Evolutionary conservation across 1,140 invertebrate genomes (phyloP).

Genomic region (Aradophagus sp.): DNA sequence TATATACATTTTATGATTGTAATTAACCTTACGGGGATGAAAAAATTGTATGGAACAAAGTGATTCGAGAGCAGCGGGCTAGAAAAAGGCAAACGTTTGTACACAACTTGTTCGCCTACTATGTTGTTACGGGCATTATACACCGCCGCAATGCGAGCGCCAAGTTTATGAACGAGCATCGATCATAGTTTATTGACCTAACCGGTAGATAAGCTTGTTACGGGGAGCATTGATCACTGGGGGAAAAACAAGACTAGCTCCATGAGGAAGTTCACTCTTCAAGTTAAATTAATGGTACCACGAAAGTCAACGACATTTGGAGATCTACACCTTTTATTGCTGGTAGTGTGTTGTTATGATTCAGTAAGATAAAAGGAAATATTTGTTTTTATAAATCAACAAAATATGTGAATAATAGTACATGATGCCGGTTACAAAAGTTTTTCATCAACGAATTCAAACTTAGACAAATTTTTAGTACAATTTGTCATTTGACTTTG

Average conservation of each 20-base stretch:
- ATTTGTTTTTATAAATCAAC: too few relatives aligned
- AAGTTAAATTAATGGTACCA: slow-evolving; percentile 41
- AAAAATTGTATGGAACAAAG: too few relatives aligned
- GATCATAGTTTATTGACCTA: slow-evolving; percentile 54
- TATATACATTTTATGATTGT: slow-evolving; percentile 15
- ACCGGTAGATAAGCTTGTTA: slow-evolving; percentile 49
- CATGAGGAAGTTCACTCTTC: slow-evolving; percentile 38
- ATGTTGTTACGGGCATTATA: slow-evolving; percentile 40
- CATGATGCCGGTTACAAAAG: too few relatives aligned
- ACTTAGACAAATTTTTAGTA: too few relatives aligned
- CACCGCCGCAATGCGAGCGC: slow-evolving; percentile 30
- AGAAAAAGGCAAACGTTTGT: slow-evolving; percentile 15
- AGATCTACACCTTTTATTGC: slow-evolving; percentile 22
- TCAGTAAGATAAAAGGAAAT: too few relatives aligned
- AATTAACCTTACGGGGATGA: too few relatives aligned
- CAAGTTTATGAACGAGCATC: slow-evolving; percentile 51
- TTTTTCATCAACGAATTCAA: too few relatives aligned
- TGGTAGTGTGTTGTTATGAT: neutral
- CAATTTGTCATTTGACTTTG: too few relatives aligned
- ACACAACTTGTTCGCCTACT: slow-evolving; percentile 23
- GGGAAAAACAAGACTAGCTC: slow-evolving; percentile 39
- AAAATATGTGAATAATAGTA: too few relatives aligned
- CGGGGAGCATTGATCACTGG: slow-evolving; percentile 41
- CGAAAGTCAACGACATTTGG: slow-evolving; percentile 30
- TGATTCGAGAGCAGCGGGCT: too few relatives aligned